Percentiles rank a stretch among this genome's conserved stretches.
Evolutionary conservation across 2,888 invertebrate species (phyloP).

Genomic region (Drosophila rubida): DNA sequence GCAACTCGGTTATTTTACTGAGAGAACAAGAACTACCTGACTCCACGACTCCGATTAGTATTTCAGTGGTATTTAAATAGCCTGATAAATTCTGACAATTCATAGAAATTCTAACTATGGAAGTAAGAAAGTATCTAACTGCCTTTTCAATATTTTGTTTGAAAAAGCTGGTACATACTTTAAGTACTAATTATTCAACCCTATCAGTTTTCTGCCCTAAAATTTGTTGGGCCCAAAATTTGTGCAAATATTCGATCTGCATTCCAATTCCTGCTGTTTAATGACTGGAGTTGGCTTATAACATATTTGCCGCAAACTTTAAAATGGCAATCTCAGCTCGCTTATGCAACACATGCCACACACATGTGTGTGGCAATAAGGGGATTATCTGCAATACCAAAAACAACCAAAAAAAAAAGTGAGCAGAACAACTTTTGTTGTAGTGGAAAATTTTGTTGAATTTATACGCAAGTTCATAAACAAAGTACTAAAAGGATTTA

Average conservation of each 20-base stretch:
- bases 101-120: no score
- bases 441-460: conserved; percentile 60
- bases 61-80: no score
- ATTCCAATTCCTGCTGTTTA: conserved; percentile 1
- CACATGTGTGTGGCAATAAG: conserved; percentile 33
- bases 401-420: conserved; percentile 22
- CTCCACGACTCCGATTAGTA: not conserved
- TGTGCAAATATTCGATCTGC: not conserved
- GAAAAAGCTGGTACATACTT: no score
- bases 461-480: conserved; percentile 79
- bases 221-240: no score
- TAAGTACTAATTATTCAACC: no score
- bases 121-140: no score
- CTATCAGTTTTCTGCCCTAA: no score
- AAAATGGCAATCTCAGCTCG: conserved; percentile 51
- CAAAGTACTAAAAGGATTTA: conserved; percentile 80
- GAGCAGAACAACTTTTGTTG: conserved; percentile 53
- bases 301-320: conserved; percentile 42
- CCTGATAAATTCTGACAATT: no score
- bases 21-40: not conserved
- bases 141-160: no score
- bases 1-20: not conserved
- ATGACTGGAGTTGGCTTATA: conserved; percentile 19
- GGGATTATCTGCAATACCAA: conserved; percentile 61
- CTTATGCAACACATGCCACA: conserved; percentile 62